phyloP scores from a whole-genome alignment of 1,140 invertebrate species.

The Chrysoperla carnea region DNA sequence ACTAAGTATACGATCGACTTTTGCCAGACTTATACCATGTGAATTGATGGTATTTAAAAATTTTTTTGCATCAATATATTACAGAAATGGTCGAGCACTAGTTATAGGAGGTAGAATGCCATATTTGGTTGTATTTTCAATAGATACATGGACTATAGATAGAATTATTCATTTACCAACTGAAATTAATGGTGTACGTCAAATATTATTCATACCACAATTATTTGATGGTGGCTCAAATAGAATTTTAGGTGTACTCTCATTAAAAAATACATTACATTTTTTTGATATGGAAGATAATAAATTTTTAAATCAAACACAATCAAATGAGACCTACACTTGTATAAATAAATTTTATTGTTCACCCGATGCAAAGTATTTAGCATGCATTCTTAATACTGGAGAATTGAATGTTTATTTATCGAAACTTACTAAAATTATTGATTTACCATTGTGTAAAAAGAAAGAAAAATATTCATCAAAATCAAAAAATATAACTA shows the following conservation, averaged over 20 bases:
- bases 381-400: conserved; percentile 32
- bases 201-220: conserved; percentile 35
- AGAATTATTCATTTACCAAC: conserved; percentile 30
- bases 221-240: conserved; percentile 43
- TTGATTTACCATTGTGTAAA: neutral
- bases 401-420: conserved; percentile 37
- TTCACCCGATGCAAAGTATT: conserved; percentile 32
- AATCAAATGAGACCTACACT: conserved; percentile 22
- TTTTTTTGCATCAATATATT: too few relatives aligned
- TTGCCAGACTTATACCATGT: too few relatives aligned
- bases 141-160: conserved; percentile 34
- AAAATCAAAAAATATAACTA: conserved; percentile 1
- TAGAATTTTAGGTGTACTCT: conserved; percentile 34
- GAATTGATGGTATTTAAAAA: too few relatives aligned
- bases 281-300: conserved; percentile 33
- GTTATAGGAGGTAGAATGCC: conserved; percentile 33
- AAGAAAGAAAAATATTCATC: neutral
- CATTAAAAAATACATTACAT: conserved; percentile 30
- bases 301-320: conserved; percentile 23
- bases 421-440: conserved; percentile 1
- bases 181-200: conserved; percentile 28
- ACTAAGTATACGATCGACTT: too few relatives aligned
- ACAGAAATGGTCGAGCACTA: conserved; percentile 40
- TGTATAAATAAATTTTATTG: conserved; percentile 31
- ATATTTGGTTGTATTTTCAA: conserved; percentile 32